A percentile compares a stretch with the other conserved stretches of the same genome.
These are phyloP conservation scores for Drosophila kepulauana DNA, from an alignment of 1,140 invertebrate genomes.

Conservation along the genomic window DNA sequence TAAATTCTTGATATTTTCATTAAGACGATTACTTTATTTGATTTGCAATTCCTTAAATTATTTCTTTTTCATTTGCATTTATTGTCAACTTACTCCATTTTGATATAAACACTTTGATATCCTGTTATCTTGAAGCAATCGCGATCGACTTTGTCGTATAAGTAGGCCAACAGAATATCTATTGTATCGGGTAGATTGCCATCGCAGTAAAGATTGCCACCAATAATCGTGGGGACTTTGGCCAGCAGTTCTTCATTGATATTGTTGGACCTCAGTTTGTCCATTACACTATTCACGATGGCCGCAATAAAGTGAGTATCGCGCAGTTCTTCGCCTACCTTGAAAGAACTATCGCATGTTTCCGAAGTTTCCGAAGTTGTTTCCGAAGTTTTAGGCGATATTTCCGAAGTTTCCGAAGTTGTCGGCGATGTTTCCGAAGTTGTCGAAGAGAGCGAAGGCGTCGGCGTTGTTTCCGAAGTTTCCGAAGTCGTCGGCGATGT, in stretches of 20 bases:
- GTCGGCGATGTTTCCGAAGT: no score
- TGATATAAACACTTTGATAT: neutral
- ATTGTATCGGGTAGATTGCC: neutral
- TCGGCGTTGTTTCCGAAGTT: no score
- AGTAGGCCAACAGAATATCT: neutral
- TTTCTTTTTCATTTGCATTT: neutral
- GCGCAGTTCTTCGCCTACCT: neutral
- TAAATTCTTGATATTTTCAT: no score
- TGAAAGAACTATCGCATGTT: neutral
- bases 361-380: no score
- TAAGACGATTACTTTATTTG: no score
- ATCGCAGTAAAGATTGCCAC: slow-evolving; percentile 22
- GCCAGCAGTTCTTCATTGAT: neutral
- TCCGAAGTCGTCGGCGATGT: no score
- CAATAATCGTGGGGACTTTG: neutral
- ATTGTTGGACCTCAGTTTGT: neutral
- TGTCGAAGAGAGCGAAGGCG: no score
- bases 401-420: neutral
- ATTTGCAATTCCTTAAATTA: no score
- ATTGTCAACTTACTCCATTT: neutral
- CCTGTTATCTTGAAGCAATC: slow-evolving; percentile 2
- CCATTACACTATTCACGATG: slow-evolving; percentile 4
- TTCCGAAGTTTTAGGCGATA: no score
- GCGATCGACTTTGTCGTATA: neutral
- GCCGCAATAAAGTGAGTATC: slow-evolving; percentile 13